Conservation (phyloP, 1,140 invertebrate species). For the Achroia grisella region DNA sequence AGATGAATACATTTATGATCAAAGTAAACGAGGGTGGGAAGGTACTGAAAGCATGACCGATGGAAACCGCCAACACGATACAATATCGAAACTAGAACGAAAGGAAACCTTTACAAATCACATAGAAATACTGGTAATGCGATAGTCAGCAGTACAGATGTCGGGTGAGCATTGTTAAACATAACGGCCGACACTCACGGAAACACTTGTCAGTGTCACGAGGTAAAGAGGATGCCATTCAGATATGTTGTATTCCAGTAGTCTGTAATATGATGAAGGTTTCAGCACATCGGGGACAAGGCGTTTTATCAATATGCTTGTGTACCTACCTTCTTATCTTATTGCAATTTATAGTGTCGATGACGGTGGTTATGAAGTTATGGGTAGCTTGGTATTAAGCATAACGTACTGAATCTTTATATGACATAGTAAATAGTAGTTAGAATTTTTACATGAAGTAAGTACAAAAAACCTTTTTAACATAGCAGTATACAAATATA, state of each 20-base stretch:
- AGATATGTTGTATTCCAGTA: not conserved
- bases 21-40: too few relatives aligned
- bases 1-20: too few relatives aligned
- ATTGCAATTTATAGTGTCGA: not conserved
- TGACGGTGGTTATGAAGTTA: not conserved
- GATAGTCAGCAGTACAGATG: slow-evolving; percentile 40
- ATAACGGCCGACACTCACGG: slow-evolving; percentile 51
- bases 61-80: slow-evolving; percentile 36
- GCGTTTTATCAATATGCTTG: not conserved
- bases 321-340: not conserved
- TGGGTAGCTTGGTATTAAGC: not conserved
- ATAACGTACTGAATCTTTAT: too few relatives aligned
- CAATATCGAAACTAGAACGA: slow-evolving; percentile 17
- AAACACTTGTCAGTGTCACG: slow-evolving; percentile 61
- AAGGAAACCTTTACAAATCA: slow-evolving; percentile 61
- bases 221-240: slow-evolving; percentile 21
- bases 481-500: too few relatives aligned
- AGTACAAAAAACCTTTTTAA: too few relatives aligned
- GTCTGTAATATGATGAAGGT: not conserved
- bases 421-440: too few relatives aligned
- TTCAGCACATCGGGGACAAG: not conserved
- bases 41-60: slow-evolving; percentile 7
- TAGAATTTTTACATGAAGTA: too few relatives aligned
- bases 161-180: slow-evolving; percentile 47
- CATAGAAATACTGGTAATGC: slow-evolving; percentile 43